Evolutionary conservation across 2,113 vertebrate genomes (phyloP).

Genomic region (Pachycephala philippinensis): DNA sequence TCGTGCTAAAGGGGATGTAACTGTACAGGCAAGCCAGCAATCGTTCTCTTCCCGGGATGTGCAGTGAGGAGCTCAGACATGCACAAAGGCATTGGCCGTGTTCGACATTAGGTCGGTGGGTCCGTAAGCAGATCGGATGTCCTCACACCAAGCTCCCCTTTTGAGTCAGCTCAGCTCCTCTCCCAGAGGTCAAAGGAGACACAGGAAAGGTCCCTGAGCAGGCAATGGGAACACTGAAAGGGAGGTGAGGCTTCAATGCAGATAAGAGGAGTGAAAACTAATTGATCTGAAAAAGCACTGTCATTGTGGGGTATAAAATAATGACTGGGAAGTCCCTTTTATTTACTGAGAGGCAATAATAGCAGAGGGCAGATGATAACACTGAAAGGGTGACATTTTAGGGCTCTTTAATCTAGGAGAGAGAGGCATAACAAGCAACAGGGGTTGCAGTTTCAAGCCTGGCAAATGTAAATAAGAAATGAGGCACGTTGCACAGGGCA

Average conservation of each 20-base stretch:
- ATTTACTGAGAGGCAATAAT: conserved; percentile 8
- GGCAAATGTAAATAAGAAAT: conserved; percentile 31
- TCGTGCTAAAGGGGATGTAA: neutral
- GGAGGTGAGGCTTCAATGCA: conserved; percentile 15
- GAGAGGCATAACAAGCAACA: neutral
- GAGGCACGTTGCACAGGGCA: neutral
- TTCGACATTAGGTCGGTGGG: neutral
- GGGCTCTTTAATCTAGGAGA: conserved; percentile 18
- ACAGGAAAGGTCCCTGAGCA: neutral
- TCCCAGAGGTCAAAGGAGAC: conserved; percentile 7
- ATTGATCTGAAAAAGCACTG: conserved; percentile 23
- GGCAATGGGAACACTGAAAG: conserved; percentile 22
- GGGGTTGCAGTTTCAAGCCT: neutral
- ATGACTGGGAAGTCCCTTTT: conserved; percentile 25
- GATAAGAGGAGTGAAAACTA: conserved; percentile 40
- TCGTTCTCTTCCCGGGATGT: neutral
- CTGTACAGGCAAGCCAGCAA: neutral
- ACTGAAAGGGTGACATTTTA: neutral
- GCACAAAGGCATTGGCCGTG: neutral
- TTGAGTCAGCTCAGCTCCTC: neutral
- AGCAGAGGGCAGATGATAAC: conserved; percentile 4
- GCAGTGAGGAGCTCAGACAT: neutral
- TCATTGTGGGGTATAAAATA: conserved; percentile 41
- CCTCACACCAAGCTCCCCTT: neutral
- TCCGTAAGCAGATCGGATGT: neutral